phyloP scores from a whole-genome alignment of 2,888 invertebrate species.

The Ochropacha duplaris region DNA sequence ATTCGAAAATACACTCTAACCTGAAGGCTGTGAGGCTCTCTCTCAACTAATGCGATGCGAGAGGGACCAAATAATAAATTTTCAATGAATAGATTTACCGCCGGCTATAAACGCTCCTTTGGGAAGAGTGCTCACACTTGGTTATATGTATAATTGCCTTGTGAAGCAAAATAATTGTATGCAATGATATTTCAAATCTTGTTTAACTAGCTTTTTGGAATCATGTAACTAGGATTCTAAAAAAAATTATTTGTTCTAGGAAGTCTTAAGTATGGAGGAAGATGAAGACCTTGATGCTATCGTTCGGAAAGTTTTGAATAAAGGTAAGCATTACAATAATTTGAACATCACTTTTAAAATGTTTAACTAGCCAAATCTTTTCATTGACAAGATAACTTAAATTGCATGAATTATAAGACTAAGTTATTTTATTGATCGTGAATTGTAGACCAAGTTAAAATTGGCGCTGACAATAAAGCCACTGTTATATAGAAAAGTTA shows the following conservation, averaged over 20 bases:
- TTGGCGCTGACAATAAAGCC: background rate
- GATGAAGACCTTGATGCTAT: slow-evolving; percentile 40
- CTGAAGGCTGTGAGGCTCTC: slow-evolving; percentile 8
- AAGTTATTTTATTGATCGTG: background rate
- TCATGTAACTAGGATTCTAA: background rate
- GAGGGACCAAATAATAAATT: slow-evolving; percentile 37
- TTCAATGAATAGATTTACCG: slow-evolving; percentile 51
- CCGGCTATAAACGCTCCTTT: slow-evolving; percentile 48
- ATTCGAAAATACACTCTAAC: slow-evolving; percentile 30
- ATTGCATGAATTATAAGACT: too few species aligned
- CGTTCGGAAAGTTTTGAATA: slow-evolving; percentile 37
- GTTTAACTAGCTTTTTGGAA: background rate
- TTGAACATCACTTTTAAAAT: background rate
- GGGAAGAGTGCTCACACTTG: slow-evolving; percentile 37
- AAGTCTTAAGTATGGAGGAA: slow-evolving; percentile 37
- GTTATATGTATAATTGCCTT: slow-evolving; percentile 29
- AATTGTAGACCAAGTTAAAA: background rate
- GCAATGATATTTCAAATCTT: background rate
- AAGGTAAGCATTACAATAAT: slow-evolving; percentile 40
- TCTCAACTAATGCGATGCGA: background rate
- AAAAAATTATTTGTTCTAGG: slow-evolving; percentile 37
- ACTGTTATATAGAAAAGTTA: background rate
- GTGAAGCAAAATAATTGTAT: slow-evolving; percentile 22
- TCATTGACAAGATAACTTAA: too few species aligned
- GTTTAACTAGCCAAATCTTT: background rate